These are phyloP conservation scores for Tetanocera ferruginea DNA, from an alignment of 2,888 invertebrate species.

Conservation along the genomic window DNA sequence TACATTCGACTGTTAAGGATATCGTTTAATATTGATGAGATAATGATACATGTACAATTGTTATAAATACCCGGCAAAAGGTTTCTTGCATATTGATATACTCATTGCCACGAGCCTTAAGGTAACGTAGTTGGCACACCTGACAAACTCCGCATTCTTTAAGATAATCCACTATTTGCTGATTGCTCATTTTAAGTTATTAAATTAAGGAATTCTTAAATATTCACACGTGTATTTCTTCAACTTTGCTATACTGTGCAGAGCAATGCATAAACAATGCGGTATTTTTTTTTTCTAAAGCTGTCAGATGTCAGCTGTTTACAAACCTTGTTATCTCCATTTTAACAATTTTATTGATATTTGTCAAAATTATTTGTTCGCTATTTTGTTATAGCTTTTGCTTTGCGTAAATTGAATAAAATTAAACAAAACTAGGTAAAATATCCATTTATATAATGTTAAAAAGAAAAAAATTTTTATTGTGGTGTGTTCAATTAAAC, in stretches of 20 bases:
- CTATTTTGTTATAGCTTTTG: too few species aligned
- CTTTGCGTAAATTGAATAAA: neutral
- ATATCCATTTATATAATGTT: neutral
- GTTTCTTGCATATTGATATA: slow-evolving; percentile 72
- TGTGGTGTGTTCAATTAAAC: neutral
- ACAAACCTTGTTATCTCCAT: too few species aligned
- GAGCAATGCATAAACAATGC: neutral
- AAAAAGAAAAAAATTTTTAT: neutral
- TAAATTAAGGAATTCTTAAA: neutral
- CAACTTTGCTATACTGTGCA: neutral
- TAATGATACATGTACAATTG: neutral
- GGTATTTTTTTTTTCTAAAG: neutral
- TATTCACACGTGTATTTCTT: slow-evolving; percentile 36
- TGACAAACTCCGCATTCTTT: slow-evolving; percentile 76
- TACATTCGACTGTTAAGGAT: slow-evolving; percentile 45
- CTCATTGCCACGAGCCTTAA: slow-evolving; percentile 73
- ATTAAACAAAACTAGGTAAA: slow-evolving; percentile 33
- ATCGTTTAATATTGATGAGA: neutral
- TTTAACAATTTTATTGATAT: too few species aligned
- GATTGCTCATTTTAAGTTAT: slow-evolving; percentile 69
- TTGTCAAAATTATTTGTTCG: too few species aligned
- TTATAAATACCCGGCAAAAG: slow-evolving; percentile 71
- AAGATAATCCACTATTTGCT: slow-evolving; percentile 71
- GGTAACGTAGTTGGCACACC: slow-evolving; percentile 78
- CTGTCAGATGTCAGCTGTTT: neutral